Conservation (phyloP, 2,797 vertebrate species). For the Myripristis jacobus region DNA sequence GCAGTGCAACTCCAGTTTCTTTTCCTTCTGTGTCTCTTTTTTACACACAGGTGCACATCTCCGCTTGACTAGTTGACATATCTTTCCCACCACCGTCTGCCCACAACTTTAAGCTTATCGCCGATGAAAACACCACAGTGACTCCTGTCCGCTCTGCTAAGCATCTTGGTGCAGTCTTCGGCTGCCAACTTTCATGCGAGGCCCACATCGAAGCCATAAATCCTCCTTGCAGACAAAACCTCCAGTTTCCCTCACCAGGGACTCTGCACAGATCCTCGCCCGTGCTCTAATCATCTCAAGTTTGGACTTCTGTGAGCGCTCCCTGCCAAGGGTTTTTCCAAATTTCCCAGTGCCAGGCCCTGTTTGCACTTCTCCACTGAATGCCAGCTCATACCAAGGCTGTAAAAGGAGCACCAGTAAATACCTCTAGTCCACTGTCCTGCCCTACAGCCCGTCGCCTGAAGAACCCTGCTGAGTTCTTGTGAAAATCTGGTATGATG, state of each 20-base stretch:
- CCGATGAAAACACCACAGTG: slow-evolving; percentile 56
- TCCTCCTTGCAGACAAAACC: slow-evolving; percentile 30
- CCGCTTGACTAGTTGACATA: slow-evolving; percentile 60
- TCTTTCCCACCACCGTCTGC: slow-evolving; percentile 51
- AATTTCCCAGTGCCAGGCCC: slow-evolving; percentile 4
- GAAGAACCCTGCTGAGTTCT: slow-evolving; percentile 13
- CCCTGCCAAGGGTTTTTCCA: neutral
- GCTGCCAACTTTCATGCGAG: slow-evolving; percentile 45
- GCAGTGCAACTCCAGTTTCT: slow-evolving; percentile 20
- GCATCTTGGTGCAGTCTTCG: slow-evolving; percentile 50
- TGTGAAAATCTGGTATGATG: slow-evolving; percentile 25
- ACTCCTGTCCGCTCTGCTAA: slow-evolving; percentile 50
- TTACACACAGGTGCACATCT: slow-evolving; percentile 29
- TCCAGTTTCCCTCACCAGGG: slow-evolving; percentile 23
- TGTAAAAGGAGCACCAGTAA: slow-evolving; percentile 14
- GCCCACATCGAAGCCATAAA: slow-evolving; percentile 15
- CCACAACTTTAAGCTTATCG: slow-evolving; percentile 46
- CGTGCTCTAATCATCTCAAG: slow-evolving; percentile 32
- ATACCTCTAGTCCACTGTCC: neutral
- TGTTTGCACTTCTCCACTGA: neutral
- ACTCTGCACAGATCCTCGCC: slow-evolving; percentile 5
- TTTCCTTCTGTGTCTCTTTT: slow-evolving; percentile 23
- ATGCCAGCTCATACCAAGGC: slow-evolving; percentile 14
- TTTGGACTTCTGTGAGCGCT: neutral
- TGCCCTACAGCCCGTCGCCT: neutral